These are phyloP conservation scores for Vulpes vulpes DNA, from an alignment of 2,113 vertebrate species.

Conservation along the genomic window DNA sequence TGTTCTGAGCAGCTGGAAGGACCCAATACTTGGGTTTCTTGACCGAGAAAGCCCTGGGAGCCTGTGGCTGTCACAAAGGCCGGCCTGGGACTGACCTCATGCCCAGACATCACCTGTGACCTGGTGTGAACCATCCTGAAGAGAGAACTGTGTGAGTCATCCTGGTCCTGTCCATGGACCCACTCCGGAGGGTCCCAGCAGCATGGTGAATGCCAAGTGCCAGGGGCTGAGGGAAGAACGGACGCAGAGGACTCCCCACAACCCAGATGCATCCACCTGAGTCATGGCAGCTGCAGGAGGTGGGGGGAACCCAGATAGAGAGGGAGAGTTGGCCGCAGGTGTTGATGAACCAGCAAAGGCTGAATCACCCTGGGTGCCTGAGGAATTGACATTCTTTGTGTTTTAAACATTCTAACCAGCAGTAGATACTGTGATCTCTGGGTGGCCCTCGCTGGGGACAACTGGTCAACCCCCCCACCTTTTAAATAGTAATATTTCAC, in stretches of 20 bases:
- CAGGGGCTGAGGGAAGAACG: too few species aligned
- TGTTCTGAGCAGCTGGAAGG: not conserved
- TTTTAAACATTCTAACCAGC: not conserved
- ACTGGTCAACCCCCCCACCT: not conserved
- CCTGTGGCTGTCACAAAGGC: fast-evolving
- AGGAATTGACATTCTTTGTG: not conserved
- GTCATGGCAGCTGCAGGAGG: fast-evolving
- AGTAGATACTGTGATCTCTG: not conserved
- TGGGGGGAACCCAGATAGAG: not conserved
- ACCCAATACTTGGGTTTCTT: too few species aligned
- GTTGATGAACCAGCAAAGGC: not conserved
- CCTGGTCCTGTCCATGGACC: not conserved
- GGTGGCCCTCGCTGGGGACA: not conserved
- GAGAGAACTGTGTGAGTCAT: not conserved
- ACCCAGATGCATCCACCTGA: not conserved
- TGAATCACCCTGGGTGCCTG: not conserved
- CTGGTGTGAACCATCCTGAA: not conserved
- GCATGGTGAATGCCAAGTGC: not conserved
- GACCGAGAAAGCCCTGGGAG: not conserved
- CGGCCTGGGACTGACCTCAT: fast-evolving
- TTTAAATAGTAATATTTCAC: not conserved
- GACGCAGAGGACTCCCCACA: not conserved
- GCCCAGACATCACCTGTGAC: too few species aligned
- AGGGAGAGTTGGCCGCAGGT: not conserved
- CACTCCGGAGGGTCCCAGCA: not conserved